Evolutionary conservation across 2,113 vertebrate genomes (phyloP).

Genomic region (Coryphaenoides rupestris): DNA sequence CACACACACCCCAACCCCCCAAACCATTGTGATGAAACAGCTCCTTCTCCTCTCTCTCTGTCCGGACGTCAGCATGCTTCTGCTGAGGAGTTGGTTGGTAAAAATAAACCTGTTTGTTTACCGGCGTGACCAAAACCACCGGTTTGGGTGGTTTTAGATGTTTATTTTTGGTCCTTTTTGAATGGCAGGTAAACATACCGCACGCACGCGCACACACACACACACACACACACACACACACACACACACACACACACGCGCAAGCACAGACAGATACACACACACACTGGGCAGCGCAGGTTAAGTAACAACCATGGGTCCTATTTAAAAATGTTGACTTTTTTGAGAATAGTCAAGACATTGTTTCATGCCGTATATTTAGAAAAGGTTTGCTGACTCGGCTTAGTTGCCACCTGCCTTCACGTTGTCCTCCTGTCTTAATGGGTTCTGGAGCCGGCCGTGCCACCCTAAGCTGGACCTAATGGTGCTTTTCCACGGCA

Average conservation of each 20-base stretch:
- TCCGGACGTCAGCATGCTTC: conserved; percentile 45
- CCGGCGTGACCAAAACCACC: conserved; percentile 19
- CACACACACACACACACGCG: neutral
- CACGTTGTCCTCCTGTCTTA: neutral
- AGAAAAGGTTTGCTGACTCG: no score
- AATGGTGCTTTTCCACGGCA: no score
- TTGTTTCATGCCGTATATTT: no score
- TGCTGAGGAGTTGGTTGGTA: conserved; percentile 48
- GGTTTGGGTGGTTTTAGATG: neutral
- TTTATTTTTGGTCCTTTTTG: neutral
- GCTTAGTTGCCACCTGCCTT: no score
- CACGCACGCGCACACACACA: neutral
- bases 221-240: neutral
- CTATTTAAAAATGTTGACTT: no score
- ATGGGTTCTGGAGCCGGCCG: no score
- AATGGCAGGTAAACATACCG: neutral
- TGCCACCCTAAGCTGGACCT: no score
- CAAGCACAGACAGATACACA: neutral
- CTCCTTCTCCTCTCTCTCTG: conserved; percentile 40
- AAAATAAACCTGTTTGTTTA: conserved; percentile 53
- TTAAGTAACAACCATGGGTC: neutral
- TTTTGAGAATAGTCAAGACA: no score
- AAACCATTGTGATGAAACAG: conserved; percentile 44
- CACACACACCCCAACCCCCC: conserved; percentile 14
- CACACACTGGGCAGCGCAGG: neutral